Percentiles rank a stretch among this genome's conserved stretches.
Evolutionary conservation across 2,888 invertebrate genomes (phyloP).

Genomic region (Zelleria hepariella): DNA sequence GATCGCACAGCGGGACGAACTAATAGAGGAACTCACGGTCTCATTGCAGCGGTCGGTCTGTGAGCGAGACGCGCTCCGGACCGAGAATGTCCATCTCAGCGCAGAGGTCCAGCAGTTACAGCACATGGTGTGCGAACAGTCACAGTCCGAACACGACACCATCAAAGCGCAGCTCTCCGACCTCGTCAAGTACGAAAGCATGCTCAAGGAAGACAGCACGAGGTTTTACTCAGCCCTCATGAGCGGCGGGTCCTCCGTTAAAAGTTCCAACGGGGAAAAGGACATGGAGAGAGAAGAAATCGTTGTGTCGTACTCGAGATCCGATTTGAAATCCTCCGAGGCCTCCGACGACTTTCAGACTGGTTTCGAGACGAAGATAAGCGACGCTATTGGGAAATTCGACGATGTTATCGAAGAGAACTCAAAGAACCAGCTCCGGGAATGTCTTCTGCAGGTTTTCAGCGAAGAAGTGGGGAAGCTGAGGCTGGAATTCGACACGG

Average conservation of each 20-base stretch:
- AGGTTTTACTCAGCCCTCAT: slow-evolving; percentile 57
- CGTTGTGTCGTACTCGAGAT: slow-evolving; percentile 53
- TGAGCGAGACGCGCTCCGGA: slow-evolving; percentile 73
- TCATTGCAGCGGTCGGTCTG: slow-evolving; percentile 77
- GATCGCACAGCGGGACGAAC: slow-evolving; percentile 76
- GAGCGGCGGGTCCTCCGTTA: slow-evolving; percentile 50
- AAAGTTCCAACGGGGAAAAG: slow-evolving; percentile 58
- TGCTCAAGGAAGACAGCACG: slow-evolving; percentile 57
- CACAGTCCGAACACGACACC: slow-evolving; percentile 49
- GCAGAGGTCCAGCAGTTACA: slow-evolving; percentile 71
- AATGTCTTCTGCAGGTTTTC: slow-evolving; percentile 69
- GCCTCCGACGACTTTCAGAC: slow-evolving; percentile 50
- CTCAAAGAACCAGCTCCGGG: slow-evolving; percentile 56
- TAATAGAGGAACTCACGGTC: slow-evolving; percentile 80
- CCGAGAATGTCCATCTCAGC: slow-evolving; percentile 74
- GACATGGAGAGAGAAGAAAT: slow-evolving; percentile 67
- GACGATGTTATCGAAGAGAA: slow-evolving; percentile 54
- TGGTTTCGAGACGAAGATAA: slow-evolving; percentile 48
- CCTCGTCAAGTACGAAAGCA: slow-evolving; percentile 54
- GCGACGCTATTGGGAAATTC: slow-evolving; percentile 40
- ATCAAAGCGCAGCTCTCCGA: slow-evolving; percentile 58
- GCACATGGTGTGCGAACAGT: slow-evolving; percentile 40
- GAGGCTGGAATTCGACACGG: slow-evolving; percentile 50
- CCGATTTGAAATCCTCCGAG: slow-evolving; percentile 47
- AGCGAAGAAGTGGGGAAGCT: slow-evolving; percentile 67